Percentiles rank a stretch among this genome's conserved stretches.
These are phyloP conservation scores for Baronia brevicornis DNA, from an alignment of 2,888 invertebrate species.

Conservation along the genomic window DNA sequence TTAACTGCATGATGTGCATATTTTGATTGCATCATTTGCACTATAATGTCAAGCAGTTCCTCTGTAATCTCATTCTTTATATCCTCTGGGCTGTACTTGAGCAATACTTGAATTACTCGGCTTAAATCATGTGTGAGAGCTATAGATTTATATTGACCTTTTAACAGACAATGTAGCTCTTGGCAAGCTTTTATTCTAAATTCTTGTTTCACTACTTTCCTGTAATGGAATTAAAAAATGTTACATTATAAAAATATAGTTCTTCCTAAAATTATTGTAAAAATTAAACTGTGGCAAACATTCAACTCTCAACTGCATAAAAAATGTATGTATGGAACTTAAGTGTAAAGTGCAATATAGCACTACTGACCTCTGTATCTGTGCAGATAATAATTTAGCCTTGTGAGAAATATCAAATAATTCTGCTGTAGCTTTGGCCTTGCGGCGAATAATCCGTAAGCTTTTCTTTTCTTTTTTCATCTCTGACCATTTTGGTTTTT, in stretches of 20 bases:
- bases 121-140: conserved; percentile 91
- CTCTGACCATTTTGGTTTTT: conserved; percentile 81
- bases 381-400: conserved; percentile 58
- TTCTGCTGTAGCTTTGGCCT: conserved; percentile 69
- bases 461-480: conserved; percentile 86
- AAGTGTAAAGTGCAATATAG: too few relatives aligned
- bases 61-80: conserved; percentile 81
- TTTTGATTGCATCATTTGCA: conserved; percentile 83
- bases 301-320: too few relatives aligned
- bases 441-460: conserved; percentile 78
- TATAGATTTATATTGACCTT: conserved; percentile 79
- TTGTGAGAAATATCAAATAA: conserved; percentile 65
- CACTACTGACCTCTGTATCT: conserved; percentile 57
- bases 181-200: conserved; percentile 76
- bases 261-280: background rate
- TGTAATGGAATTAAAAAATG: conserved; percentile 29
- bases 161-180: conserved; percentile 78
- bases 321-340: too few relatives aligned
- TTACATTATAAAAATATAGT: conserved; percentile 2
- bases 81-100: conserved; percentile 81
- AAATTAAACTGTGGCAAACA: conserved; percentile 1
- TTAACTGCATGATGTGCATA: conserved; percentile 87
- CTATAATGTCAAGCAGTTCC: conserved; percentile 82
- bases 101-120: conserved; percentile 90
- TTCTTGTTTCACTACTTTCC: conserved; percentile 71